phyloP scores from a whole-genome alignment of 2,797 vertebrate genomes.

The Hydrolagus colliei region DNA sequence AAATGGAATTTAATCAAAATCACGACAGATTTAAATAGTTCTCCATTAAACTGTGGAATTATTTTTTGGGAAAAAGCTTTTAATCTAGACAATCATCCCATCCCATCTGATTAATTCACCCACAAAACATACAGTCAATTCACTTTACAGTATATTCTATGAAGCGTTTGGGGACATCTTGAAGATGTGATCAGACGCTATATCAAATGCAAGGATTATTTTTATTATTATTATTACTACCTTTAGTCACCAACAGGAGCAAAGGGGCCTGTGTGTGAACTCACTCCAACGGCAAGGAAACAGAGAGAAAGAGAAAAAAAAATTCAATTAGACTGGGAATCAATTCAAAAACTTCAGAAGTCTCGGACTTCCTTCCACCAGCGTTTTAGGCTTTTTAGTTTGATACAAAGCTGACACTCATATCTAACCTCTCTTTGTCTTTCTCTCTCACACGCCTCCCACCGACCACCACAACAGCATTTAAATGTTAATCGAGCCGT shows the following conservation, averaged over 20 bases:
- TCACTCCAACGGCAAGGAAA: slow-evolving; percentile 31
- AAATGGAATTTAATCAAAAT: slow-evolving; percentile 33
- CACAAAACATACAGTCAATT: no score
- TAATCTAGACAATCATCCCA: slow-evolving; percentile 26
- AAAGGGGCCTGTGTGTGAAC: slow-evolving; percentile 16
- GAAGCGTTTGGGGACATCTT: no score
- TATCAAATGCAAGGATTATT: no score
- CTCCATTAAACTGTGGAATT: slow-evolving; percentile 29
- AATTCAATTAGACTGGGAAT: slow-evolving; percentile 42
- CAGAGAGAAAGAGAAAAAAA: slow-evolving; percentile 21
- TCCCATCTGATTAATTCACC: slow-evolving; percentile 7
- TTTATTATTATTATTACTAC: neutral
- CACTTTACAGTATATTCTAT: no score
- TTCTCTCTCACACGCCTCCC: no score
- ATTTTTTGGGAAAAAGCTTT: slow-evolving; percentile 27
- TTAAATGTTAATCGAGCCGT: slow-evolving; percentile 74
- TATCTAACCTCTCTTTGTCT: slow-evolving; percentile 40
- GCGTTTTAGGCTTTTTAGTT: slow-evolving; percentile 49
- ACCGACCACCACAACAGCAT: slow-evolving; percentile 53
- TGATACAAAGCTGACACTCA: slow-evolving; percentile 49
- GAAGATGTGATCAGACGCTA: no score
- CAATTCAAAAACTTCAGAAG: slow-evolving; percentile 40
- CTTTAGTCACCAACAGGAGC: slow-evolving; percentile 11
- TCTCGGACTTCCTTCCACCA: slow-evolving; percentile 38
- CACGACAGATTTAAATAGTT: slow-evolving; percentile 30